phyloP scores from a whole-genome alignment of 2,797 vertebrate genomes.

The Pogonophryne albipinna region DNA sequence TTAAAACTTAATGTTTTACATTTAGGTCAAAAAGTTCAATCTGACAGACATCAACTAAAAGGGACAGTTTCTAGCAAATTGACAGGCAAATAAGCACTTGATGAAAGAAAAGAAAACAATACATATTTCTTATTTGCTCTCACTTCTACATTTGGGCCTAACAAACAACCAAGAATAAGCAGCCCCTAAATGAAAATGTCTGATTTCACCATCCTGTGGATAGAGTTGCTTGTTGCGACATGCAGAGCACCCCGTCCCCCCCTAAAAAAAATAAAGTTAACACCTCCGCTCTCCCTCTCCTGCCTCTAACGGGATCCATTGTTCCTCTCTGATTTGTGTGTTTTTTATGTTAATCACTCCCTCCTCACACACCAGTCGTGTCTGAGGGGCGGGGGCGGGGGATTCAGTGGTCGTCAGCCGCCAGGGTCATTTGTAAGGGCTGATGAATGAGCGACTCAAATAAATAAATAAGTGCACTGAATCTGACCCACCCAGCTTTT shows the following conservation, averaged over 20 bases:
- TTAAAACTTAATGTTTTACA: too few relatives aligned
- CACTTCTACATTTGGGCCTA: not conserved
- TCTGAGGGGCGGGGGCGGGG: constrained; percentile 53
- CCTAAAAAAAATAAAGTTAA: constrained; percentile 30
- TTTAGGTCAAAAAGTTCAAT: too few relatives aligned
- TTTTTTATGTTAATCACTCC: constrained; percentile 82
- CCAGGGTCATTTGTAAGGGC: constrained; percentile 83
- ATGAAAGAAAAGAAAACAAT: not conserved
- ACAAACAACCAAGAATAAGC: not conserved
- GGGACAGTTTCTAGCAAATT: not conserved
- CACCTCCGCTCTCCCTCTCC: constrained; percentile 60
- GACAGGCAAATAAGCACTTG: not conserved
- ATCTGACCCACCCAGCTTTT: constrained; percentile 78
- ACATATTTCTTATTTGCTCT: constrained; percentile 3
- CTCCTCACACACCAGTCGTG: constrained; percentile 69
- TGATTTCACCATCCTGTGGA: constrained; percentile 22
- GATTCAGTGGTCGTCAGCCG: constrained; percentile 73
- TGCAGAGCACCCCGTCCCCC: not conserved
- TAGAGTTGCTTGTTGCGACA: constrained; percentile 38
- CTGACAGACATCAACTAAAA: too few relatives aligned
- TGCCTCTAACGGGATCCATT: constrained; percentile 70
- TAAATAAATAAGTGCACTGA: constrained; percentile 84
- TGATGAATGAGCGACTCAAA: constrained; percentile 85
- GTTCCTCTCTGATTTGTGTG: constrained; percentile 80
- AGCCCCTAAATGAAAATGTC: constrained; percentile 5